A percentile compares a stretch with the other conserved stretches of the same genome.
phyloP scores from a whole-genome alignment of 2,888 invertebrate species.

The Elysia crispata region DNA sequence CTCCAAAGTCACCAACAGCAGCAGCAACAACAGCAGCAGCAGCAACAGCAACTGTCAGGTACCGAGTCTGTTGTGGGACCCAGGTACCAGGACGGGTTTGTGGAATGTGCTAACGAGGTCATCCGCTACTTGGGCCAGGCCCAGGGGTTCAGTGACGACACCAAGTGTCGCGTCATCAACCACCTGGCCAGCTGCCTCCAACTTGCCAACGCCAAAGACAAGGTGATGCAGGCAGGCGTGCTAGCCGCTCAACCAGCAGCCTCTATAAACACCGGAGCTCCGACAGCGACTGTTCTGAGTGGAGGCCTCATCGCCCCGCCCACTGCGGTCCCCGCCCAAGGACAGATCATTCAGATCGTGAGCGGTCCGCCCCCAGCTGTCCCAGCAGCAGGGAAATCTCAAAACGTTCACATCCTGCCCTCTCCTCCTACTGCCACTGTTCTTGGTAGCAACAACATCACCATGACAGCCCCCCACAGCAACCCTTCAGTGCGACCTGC shows the following conservation, averaged over 20 bases:
- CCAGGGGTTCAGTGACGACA: conserved; percentile 65
- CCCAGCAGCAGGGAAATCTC: neutral
- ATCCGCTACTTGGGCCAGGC: conserved; percentile 68
- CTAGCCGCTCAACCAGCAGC: conserved; percentile 20
- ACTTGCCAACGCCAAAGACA: conserved; percentile 38
- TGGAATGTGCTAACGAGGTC: conserved; percentile 74
- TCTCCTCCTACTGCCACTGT: neutral
- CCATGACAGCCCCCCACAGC: neutral
- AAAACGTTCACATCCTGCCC: conserved; percentile 14
- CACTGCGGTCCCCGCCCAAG: conserved; percentile 13
- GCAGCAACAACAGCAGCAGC: neutral
- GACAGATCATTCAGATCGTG: conserved; percentile 44
- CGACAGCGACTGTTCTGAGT: neutral
- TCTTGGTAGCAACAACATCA: neutral
- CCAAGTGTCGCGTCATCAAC: conserved; percentile 64
- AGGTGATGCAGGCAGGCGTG: neutral
- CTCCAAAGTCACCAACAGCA: conserved; percentile 68
- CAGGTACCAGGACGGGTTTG: conserved; percentile 73
- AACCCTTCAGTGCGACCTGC: neutral
- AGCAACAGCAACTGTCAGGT: no score
- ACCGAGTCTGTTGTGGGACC: conserved; percentile 1
- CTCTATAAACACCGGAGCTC: conserved; percentile 6
- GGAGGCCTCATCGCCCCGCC: neutral
- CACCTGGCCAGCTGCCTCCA: conserved; percentile 67
- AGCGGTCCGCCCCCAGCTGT: conserved; percentile 5